Percentiles rank a stretch among this genome's conserved stretches.
Conservation (phyloP, 2,888 invertebrate genomes). For the Clepsis dumicolana region DNA sequence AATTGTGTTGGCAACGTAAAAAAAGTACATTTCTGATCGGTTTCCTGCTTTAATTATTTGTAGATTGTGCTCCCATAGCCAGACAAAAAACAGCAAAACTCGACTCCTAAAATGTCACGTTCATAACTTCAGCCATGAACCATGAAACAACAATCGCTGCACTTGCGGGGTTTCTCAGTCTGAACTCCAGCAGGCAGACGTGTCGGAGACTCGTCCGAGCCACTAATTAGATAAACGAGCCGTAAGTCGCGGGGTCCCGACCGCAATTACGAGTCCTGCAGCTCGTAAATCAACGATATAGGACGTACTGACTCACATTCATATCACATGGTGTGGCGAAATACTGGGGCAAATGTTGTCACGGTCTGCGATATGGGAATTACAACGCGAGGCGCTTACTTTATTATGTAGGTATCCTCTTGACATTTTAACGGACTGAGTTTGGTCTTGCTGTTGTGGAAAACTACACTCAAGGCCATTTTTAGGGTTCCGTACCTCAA, state of each 20-base stretch:
- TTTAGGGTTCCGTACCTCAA: too few relatives aligned
- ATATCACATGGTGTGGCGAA: constrained; percentile 32
- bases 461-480: too few relatives aligned
- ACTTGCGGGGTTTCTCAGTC: background rate
- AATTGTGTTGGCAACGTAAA: background rate
- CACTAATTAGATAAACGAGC: constrained; percentile 85
- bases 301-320: constrained; percentile 73
- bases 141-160: background rate
- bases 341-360: constrained; percentile 14
- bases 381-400: background rate
- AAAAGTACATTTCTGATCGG: too few relatives aligned
- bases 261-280: constrained; percentile 80
- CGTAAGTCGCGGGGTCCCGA: constrained; percentile 81
- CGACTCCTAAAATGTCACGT: background rate
- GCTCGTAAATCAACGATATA: constrained; percentile 80
- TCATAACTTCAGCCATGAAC: background rate
- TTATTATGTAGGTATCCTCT: background rate
- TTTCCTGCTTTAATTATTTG: background rate
- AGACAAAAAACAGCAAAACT: background rate
- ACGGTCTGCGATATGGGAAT: background rate
- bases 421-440: background rate
- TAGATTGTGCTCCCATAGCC: background rate
- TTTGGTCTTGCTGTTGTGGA: background rate
- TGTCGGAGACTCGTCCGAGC: constrained; percentile 61
- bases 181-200: constrained; percentile 52